Base-by-base conservation (phyloP, 2,113 vertebrate genomes). In the Bucco capensis region DNA sequence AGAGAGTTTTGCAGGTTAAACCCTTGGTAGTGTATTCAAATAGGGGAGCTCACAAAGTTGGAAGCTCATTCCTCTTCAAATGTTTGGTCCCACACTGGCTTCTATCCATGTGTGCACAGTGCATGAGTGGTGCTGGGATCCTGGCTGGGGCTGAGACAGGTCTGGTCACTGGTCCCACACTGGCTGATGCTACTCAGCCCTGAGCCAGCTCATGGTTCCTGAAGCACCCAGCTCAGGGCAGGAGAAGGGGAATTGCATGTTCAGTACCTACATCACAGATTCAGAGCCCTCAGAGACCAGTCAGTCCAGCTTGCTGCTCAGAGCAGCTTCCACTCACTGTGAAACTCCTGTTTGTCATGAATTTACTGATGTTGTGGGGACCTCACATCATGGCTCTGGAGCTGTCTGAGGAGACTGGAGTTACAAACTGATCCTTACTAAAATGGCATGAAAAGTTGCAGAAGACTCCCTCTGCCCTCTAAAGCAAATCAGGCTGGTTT, bases 81-180 rank as follows among this genome's bases (percentile, higher is more conserved):
- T 8, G 2, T 33, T 86, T 67, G 49, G 65, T 71, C 19, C 14
- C 1, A 1, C 0, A 1, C n/a, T 54, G n/a, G 9, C 86, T 74
- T 66, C 79, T 13, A 2, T 74, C 83, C 40, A n/a, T 44, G 16
- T 8, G 2, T 49, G 46, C 40, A 38, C 16, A 12, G 21, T 11
- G 27, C 17, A 58, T 5, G 31, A 62, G 28, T 2, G 3, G 33
- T 50, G 46, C 28, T 46, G 42, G 31, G 42, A 27, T n/a, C 22
- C 25, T 3, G 0, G 27, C 22, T 2, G 1, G 46, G 12, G 5
- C 61, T 58, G 56, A 79, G 47, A 19, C 2, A 10, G 47, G 14
- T 61, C 72, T 2, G 1, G 28, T 62, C 49, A 21, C 49, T 66
- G n/a, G 6, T 21, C 2, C 27, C 8, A 14, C 46, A 40, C 61